Conservation (phyloP, 2,888 invertebrate genomes). For the Phortica magna region DNA sequence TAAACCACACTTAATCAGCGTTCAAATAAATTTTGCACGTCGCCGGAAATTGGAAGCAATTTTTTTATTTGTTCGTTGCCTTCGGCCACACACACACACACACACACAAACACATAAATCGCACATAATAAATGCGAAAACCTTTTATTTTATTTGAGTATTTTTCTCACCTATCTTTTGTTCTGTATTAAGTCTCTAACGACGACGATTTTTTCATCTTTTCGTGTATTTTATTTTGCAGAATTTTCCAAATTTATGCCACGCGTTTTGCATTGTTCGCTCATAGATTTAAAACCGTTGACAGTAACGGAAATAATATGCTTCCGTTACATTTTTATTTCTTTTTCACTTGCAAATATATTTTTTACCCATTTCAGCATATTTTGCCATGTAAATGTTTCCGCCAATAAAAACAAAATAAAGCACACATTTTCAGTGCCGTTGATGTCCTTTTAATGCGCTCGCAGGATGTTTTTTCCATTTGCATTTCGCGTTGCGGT, state of each 20-base stretch:
- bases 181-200: no score
- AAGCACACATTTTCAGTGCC: slow-evolving; percentile 3
- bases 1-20: neutral
- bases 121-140: no score
- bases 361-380: neutral
- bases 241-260: slow-evolving; percentile 6
- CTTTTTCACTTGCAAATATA: slow-evolving; percentile 3
- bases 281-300: slow-evolving; percentile 74
- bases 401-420: slow-evolving; percentile 25
- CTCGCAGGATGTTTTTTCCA: neutral
- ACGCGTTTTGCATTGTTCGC: slow-evolving; percentile 62
- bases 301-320: slow-evolving; percentile 75
- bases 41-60: slow-evolving; percentile 5
- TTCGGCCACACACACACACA: no score
- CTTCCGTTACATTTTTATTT: slow-evolving; percentile 54
- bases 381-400: slow-evolving; percentile 50
- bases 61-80: neutral
- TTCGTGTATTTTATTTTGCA: slow-evolving; percentile 45
- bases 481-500: slow-evolving; percentile 5
- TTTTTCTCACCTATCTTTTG: no score
- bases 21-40: neutral
- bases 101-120: no score
- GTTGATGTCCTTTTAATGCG: neutral
- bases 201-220: slow-evolving; percentile 24
- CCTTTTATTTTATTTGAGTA: no score